Base-by-base conservation (phyloP, 30 jellyfish, hydroid and myxozoan genomes). In the Aurelia coerulea region DNA sequence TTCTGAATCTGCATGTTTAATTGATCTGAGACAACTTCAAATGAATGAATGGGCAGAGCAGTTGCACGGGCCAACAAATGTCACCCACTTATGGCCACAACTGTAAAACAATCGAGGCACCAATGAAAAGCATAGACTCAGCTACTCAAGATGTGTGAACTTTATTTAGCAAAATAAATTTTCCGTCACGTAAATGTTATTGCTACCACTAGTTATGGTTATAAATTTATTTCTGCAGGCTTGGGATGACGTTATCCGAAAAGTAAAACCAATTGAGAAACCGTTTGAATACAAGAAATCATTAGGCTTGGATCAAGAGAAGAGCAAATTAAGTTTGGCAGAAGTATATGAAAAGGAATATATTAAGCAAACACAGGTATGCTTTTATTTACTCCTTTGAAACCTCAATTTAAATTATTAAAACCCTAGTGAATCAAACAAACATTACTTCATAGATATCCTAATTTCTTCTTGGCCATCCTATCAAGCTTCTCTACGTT, bases 231-330 rank as follows among this genome's bases (percentile, higher is more conserved):
- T 17, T 3, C 59, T 71, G 15, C 2, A 95, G 99, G 99, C 99
- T 46, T 95, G 98, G 98, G 99, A 96, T 84, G 99, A 96, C 84
- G 99, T 96, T 46, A 64, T 73, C n/a, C 92, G 99, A 23, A 96
- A 96, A 51, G 90, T 65, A 41, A 96, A 96, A 72, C 97, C 97
- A 8, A 85, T 66, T 39, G 85, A 83, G 52, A 97, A 96, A 59
- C 92, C 97, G 13, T 73, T 42, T 68, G 97, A 91, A 72, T 91
- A 83, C 80, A 96, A 91, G 73, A 88, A 84, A 62, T 90, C 96
- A 49, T 79, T 90, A 31, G 93, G 62, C 15, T 81, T 91, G 66
- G 91, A 91, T 62, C 91, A 79, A 65, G 98, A 90, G 72, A 96
- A 96, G 71, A 96, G 99, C 53, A 91, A 96, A 73, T 13, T 91